Base-by-base conservation (phyloP, 2,888 invertebrate species). In the Mythimna pallens region DNA sequence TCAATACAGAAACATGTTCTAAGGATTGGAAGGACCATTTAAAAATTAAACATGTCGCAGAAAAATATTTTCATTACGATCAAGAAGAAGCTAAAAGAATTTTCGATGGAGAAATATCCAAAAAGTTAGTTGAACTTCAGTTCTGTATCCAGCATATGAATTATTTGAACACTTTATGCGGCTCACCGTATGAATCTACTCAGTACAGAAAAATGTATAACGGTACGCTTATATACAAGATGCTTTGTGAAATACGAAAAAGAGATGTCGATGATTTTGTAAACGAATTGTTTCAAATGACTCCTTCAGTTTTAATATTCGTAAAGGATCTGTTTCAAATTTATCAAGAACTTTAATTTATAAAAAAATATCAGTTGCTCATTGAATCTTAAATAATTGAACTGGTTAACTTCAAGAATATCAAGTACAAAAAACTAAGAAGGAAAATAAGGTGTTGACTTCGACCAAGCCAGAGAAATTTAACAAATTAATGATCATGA, bases 131-230 rank as follows among this genome's bases (percentile, higher is more conserved):
- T 0, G 88, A 92, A 64, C 88, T 91, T 14, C 88, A 91, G 36
- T 86, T 84, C 58, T 91, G 91, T 66, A 70, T 92, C 3, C 25
- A 80, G 7, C 86, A 89, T 3, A 65, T 92, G 59, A 91, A 92
- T 80, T 67, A 87, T 73, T 82, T 92, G 66, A 92, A 92, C 57
- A 78, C 47, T 8, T 58, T 92, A 5, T 92, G 92, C 71, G 92
- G 91, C 0, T 72, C 66, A 4, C 81, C 89, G 0, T 90, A 80
- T 69, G 43, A 67, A 59, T 70, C 82, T 0, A 88, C 87, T 0
- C 59, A 75, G 6, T 91, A 89, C 62, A 84, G 83, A 25, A 87
- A 76, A 65, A 80, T 86, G 0, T 90, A 86, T 54, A 92, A 90
- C 63, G 92, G 86, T 1, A 90, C 89, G 0, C 89, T 92, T 69